Evolutionary conservation across 2,888 invertebrate genomes (phyloP).

Genomic region (Nycteola revayana): DNA sequence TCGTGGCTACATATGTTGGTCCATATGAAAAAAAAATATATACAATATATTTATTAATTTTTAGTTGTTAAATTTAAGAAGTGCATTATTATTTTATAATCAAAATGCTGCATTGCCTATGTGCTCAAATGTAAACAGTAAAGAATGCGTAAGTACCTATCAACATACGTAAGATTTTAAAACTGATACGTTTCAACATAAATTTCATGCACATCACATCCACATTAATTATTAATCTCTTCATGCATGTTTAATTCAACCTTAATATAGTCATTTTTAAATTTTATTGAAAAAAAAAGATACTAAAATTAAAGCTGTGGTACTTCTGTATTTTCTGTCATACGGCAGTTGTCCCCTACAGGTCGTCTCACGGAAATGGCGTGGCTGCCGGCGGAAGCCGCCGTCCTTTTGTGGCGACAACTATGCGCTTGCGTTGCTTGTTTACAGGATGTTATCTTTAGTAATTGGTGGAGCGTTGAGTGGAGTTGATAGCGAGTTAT

Average conservation of each 20-base stretch:
- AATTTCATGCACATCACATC: too few species aligned
- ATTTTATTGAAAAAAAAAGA: background rate
- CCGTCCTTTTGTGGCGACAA: slow-evolving; percentile 17
- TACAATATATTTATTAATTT: too few species aligned
- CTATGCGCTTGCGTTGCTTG: slow-evolving; percentile 21
- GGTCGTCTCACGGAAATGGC: slow-evolving; percentile 17
- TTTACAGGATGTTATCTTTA: slow-evolving; percentile 15
- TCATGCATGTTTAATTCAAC: background rate
- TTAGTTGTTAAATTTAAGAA: too few species aligned
- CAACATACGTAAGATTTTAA: too few species aligned
- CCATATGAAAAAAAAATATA: too few species aligned
- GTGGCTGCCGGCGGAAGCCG: slow-evolving; percentile 13
- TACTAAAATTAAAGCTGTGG: background rate
- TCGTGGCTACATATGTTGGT: too few species aligned
- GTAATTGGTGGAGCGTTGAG: slow-evolving; percentile 7
- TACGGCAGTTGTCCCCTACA: background rate
- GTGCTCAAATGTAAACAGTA: too few species aligned
- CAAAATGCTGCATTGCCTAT: too few species aligned
- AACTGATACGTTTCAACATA: too few species aligned
- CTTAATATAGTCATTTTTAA: background rate
- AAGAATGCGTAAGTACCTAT: too few species aligned
- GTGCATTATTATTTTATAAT: too few species aligned
- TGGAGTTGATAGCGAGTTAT: background rate
- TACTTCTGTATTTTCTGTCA: slow-evolving; percentile 1
- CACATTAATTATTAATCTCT: too few species aligned